phyloP scores from a whole-genome alignment of 2,113 vertebrate species.

The Emydocephalus ijimae region DNA sequence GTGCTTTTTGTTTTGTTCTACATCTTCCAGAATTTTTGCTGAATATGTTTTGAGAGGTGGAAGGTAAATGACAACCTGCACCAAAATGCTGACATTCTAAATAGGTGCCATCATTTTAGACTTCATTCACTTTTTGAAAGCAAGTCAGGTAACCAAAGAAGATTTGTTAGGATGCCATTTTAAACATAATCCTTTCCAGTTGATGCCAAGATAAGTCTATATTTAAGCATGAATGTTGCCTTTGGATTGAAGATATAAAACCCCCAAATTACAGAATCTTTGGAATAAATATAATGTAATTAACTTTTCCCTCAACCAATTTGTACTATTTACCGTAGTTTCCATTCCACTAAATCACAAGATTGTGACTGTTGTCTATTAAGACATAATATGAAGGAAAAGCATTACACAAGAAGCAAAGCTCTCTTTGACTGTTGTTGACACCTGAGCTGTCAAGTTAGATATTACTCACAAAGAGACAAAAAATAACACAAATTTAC shows the following conservation, averaged over 20 bases:
- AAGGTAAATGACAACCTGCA: neutral
- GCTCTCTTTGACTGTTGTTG: neutral
- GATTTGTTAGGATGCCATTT: neutral
- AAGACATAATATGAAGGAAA: neutral
- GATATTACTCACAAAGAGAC: neutral
- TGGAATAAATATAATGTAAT: neutral
- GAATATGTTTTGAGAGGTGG: neutral
- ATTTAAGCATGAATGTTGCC: neutral
- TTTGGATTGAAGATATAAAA: neutral
- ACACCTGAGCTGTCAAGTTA: neutral
- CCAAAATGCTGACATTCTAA: neutral
- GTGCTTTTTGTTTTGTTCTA: neutral
- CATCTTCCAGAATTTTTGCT: neutral
- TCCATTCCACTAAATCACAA: neutral
- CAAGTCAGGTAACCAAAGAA: neutral
- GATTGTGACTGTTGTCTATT: neutral
- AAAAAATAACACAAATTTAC: neutral
- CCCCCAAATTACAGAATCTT: neutral
- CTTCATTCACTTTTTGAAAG: neutral
- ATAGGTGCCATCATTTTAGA: neutral
- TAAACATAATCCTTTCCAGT: neutral
- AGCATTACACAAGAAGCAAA: neutral
- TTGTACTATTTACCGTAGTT: no score
- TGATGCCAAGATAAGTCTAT: neutral
- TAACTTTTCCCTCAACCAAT: neutral